phyloP scores from a whole-genome alignment of 2,888 invertebrate species.

The Ophion ventricosus region DNA sequence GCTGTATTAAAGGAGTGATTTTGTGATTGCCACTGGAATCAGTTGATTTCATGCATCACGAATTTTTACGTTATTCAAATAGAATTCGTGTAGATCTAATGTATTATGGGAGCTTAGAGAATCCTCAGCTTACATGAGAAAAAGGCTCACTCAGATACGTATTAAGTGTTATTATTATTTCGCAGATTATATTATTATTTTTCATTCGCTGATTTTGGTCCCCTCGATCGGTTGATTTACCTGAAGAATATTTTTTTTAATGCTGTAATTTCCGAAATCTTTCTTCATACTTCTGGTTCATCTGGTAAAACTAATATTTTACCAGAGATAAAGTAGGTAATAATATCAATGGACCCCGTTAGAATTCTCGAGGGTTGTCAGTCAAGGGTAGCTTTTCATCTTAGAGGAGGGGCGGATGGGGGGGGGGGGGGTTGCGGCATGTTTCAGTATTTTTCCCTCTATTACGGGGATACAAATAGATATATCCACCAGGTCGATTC shows the following conservation, averaged over 20 bases:
- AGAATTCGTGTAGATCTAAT: no score
- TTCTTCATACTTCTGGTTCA: background rate
- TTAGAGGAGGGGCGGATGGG: constrained; percentile 30
- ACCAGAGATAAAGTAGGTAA: constrained; percentile 5
- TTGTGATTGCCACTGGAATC: no score
- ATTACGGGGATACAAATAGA: constrained; percentile 32
- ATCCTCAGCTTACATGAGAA: no score
- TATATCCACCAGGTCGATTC: constrained; percentile 62
- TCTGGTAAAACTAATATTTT: background rate
- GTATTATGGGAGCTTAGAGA: no score
- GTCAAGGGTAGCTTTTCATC: constrained; percentile 57
- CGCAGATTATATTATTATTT: background rate
- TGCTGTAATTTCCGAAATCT: background rate
- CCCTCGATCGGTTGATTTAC: background rate
- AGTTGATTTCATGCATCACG: no score
- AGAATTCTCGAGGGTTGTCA: constrained; percentile 69
- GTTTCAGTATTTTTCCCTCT: constrained; percentile 74
- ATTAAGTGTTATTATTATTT: background rate
- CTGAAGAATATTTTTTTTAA: no score
- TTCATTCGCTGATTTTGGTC: background rate
- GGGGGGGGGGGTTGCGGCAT: constrained; percentile 65
- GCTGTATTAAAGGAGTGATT: no score
- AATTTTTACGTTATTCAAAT: no score
- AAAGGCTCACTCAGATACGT: background rate
- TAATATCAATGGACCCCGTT: constrained; percentile 73